A percentile compares a stretch with the other conserved stretches of the same genome.
phyloP scores from a whole-genome alignment of 2,113 vertebrate species.

The Channa argus region DNA sequence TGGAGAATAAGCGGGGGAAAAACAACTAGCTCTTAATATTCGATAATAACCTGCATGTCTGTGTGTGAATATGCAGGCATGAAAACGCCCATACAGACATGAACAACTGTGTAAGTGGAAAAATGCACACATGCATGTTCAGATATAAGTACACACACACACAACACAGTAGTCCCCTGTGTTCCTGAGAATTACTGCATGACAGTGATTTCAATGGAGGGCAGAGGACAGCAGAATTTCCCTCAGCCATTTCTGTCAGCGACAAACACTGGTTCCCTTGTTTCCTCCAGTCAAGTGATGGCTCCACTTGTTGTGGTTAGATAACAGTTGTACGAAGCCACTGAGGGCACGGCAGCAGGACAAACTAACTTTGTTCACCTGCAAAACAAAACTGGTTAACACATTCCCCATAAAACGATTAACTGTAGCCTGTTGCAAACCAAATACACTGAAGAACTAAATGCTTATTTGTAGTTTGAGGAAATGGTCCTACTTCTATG shows the following conservation, averaged over 20 bases:
- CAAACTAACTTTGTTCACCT: constrained; percentile 64
- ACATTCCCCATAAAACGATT: background rate
- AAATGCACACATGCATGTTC: constrained; percentile 17
- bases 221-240: constrained; percentile 54
- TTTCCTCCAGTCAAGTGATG: constrained; percentile 42
- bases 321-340: constrained; percentile 57
- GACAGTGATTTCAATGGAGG: constrained; percentile 60
- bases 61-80: constrained; percentile 39
- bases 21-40: constrained; percentile 41
- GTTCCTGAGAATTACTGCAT: constrained; percentile 52
- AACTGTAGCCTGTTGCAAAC: constrained; percentile 10
- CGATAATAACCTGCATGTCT: constrained; percentile 62
- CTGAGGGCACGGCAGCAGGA: constrained; percentile 11
- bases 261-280: constrained; percentile 68
- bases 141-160: constrained; percentile 22
- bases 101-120: constrained; percentile 6
- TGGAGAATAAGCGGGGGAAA: constrained; percentile 50
- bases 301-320: constrained; percentile 69
- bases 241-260: constrained; percentile 35
- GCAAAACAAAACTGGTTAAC: constrained; percentile 44
- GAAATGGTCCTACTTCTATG: background rate
- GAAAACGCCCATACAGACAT: constrained; percentile 22
- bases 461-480: background rate
- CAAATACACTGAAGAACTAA: background rate
- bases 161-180: constrained; percentile 54